Evolutionary conservation across 2,113 vertebrate species (phyloP).

Genomic region (Heterotilapia buettikoferi): DNA sequence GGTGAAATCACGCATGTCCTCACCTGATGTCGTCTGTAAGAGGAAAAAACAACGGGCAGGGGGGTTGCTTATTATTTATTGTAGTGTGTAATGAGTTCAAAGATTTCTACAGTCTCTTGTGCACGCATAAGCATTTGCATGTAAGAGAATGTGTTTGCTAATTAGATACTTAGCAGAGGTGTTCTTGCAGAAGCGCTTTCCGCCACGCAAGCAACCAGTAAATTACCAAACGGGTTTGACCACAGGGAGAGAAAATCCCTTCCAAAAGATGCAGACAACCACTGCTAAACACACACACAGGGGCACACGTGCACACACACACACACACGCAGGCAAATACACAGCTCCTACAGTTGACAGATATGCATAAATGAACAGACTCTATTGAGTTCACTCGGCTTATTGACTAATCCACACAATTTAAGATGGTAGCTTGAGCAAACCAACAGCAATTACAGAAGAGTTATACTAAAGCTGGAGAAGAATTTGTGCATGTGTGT

Average conservation of each 20-base stretch:
- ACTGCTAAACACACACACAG: not conserved
- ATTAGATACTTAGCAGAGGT: conserved; percentile 44
- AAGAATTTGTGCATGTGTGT: not conserved
- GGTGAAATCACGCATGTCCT: conserved; percentile 96
- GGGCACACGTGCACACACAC: accelerated
- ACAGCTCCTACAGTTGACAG: conserved; percentile 9
- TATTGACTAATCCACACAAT: conserved; percentile 38
- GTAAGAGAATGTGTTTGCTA: conserved; percentile 17
- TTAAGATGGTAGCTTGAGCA: conserved; percentile 15
- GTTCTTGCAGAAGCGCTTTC: conserved; percentile 10
- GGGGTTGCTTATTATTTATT: not conserved
- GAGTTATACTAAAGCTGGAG: not conserved
- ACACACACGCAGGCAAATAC: not conserved
- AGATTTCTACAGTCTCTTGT: not conserved
- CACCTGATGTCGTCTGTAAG: conserved; percentile 90
- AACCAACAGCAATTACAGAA: conserved; percentile 20
- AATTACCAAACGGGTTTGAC: conserved; percentile 33
- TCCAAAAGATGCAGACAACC: conserved; percentile 18
- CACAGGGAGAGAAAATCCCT: conserved; percentile 14
- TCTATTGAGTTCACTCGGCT: conserved; percentile 25
- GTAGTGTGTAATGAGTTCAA: not conserved
- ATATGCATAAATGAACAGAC: conserved; percentile 20
- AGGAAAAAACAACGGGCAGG: not conserved
- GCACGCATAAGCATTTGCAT: not conserved
- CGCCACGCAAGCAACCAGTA: conserved; percentile 38